phyloP scores from a whole-genome alignment of 2,113 vertebrate genomes.

The Riparia riparia region DNA sequence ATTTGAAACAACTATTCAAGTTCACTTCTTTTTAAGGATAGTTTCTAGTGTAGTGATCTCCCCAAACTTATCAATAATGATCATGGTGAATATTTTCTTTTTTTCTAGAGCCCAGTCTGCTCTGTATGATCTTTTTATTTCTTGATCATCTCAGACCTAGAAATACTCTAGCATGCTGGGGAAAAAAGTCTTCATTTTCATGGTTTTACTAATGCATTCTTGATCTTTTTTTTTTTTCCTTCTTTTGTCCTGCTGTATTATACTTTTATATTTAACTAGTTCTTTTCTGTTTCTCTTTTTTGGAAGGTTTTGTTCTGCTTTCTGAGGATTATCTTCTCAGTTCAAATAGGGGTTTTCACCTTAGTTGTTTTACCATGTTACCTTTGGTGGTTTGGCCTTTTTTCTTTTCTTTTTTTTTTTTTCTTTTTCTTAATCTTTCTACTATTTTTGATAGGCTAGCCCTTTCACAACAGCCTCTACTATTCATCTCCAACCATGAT shows the following conservation, averaged over 20 bases:
- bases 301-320: background rate
- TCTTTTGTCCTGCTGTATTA: background rate
- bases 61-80: background rate
- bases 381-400: background rate
- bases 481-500: conserved; percentile 26
- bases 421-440: background rate
- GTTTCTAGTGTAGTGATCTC: background rate
- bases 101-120: background rate
- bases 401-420: background rate
- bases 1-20: background rate
- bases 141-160: conserved; percentile 10
- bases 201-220: background rate
- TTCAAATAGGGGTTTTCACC: background rate
- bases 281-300: background rate
- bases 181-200: conserved; percentile 17
- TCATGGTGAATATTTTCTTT: background rate
- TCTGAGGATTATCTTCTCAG: background rate
- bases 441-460: background rate
- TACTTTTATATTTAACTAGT: conserved; percentile 47
- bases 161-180: background rate
- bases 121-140: background rate
- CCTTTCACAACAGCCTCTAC: conserved; percentile 27
- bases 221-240: background rate
- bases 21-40: background rate
- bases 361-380: conserved; percentile 4